Conservation (phyloP, 2,113 vertebrate species). For the Thalassoma bifasciatum region DNA sequence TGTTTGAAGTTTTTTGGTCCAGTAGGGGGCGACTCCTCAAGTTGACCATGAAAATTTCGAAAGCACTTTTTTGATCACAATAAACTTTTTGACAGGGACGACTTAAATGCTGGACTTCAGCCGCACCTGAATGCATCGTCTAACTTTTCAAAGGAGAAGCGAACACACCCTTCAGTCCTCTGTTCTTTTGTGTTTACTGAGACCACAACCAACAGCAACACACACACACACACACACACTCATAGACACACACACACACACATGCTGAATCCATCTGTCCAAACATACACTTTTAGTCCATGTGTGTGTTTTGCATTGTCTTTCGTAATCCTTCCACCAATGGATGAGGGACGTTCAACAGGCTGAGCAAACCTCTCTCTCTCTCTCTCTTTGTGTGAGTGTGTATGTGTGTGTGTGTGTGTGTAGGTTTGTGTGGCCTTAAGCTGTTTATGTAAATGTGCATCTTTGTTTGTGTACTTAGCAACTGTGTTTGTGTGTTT, state of each 20-base stretch:
- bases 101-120: no score
- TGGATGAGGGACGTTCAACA: conserved; percentile 8
- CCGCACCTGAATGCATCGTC: not conserved
- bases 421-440: not conserved
- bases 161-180: conserved; percentile 4
- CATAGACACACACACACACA: conserved; percentile 20
- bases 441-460: conserved; percentile 22
- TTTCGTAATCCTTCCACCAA: conserved; percentile 14
- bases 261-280: conserved; percentile 12
- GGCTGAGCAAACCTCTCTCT: no score
- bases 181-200: conserved; percentile 28
- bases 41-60: no score
- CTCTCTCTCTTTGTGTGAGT: no score
- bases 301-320: conserved; percentile 17
- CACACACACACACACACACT: conserved; percentile 18
- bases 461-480: conserved; percentile 12
- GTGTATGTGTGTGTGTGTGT: conserved; percentile 16
- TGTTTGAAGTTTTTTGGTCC: no score
- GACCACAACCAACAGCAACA: not conserved
- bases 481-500: conserved; percentile 9
- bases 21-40: no score
- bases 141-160: not conserved
- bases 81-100: no score
- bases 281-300: conserved; percentile 10
- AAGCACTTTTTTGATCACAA: no score